Evolutionary conservation across 2,888 invertebrate genomes (phyloP), one percentile per base, ranked within the genome.

Genomic region (Phortica magna): DNA sequence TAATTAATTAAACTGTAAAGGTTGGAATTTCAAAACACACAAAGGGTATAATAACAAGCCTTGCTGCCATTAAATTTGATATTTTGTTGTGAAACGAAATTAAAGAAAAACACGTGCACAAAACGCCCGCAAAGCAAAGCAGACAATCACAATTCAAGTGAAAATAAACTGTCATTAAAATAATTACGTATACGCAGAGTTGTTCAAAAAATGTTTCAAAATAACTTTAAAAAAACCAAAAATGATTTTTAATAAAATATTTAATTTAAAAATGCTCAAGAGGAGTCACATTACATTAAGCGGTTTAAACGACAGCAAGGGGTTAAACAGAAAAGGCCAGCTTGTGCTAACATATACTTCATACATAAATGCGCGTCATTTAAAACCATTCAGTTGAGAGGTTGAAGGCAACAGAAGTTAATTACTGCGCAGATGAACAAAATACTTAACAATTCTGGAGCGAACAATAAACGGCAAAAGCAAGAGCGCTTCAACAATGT

Each of bases 381-480:
- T 41, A 41, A 41, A 65, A 2, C 19, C 41, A 41, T n/a, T 6
- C 41, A 39, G 22, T 65, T 39, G 39, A 65, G 39, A 39, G 10
- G 14, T 7, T 39, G 39, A 65, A 65, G 41, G 65, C 65, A 65
- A 14, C 65, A 31, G 19, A 12, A 61, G 39, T 65, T 65, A 65
- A 65, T 65, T 65, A 65, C 39, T n/a, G 4, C 61, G 19, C 61
- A 22, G 22, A 61, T 61, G 61, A 61, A 61, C 61, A 61, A 61
- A 61, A 22, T 19, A 22, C n/a, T 22, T 22, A 19, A 61, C 61
- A 17, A 55, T n/a, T 6, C 55, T 1, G 17, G 0, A 55, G 17
- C 55, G n/a, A 55, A 7, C 55, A n/a, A 55, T 17, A 14, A 17
- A 61, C 61, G 61, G 19, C 61, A 19, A 61, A 61, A 5, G 17